These are phyloP conservation scores for Umimayanthus chanpuru DNA, from an alignment of 92 coral and sea anemone genomes.

Conservation along the genomic window DNA sequence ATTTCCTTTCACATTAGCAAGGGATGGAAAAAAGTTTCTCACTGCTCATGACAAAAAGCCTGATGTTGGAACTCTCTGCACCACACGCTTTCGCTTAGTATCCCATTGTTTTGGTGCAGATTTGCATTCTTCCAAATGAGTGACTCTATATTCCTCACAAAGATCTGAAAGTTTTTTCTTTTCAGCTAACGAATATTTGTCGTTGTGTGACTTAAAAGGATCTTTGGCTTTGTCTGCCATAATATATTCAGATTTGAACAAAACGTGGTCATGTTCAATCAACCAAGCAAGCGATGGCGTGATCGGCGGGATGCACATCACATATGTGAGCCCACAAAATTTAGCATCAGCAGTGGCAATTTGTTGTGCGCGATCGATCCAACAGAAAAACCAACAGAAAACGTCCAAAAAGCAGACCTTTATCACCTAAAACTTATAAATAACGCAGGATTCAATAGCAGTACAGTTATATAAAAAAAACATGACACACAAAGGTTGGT, in stretches of 20 bases:
- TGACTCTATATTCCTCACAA: not conserved
- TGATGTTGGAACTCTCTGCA: not conserved
- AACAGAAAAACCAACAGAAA: not conserved
- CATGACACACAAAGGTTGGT: not conserved
- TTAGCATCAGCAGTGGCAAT: not conserved
- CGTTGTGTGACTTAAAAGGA: not conserved
- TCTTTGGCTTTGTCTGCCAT: not conserved
- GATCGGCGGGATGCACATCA: not conserved
- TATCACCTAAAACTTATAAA: not conserved
- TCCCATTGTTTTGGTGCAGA: not conserved
- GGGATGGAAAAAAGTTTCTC: too few relatives aligned
- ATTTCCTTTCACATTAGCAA: too few relatives aligned
- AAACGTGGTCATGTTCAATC: not conserved
- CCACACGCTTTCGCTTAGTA: not conserved
- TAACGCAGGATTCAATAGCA: not conserved
- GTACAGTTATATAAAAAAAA: not conserved
- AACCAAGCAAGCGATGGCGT: not conserved
- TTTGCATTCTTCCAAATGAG: not conserved
- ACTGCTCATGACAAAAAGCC: not conserved
- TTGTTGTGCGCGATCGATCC: not conserved
- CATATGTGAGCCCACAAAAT: not conserved
- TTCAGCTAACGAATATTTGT: not conserved
- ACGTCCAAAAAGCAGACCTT: too few relatives aligned
- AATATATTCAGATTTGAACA: not conserved
- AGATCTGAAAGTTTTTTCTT: not conserved